phyloP scores from a whole-genome alignment of 2,797 vertebrate genomes.

The Gorsachius magnificus region DNA sequence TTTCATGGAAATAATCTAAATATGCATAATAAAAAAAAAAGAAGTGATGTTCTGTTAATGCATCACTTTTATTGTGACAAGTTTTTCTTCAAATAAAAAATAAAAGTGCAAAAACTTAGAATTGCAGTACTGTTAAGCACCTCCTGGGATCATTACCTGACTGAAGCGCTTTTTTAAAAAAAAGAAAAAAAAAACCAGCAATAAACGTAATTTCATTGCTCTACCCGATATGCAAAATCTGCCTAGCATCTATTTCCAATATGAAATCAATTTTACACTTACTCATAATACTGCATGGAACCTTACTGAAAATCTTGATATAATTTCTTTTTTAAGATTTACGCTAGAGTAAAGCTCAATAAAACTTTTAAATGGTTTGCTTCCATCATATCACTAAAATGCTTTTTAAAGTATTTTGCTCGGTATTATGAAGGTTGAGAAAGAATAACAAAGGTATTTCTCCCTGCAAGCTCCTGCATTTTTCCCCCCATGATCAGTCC shows the following conservation, averaged over 20 bases:
- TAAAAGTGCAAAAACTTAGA: conserved; percentile 66
- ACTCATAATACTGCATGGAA: conserved; percentile 16
- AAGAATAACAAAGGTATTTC: background rate
- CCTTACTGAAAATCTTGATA: conserved; percentile 52
- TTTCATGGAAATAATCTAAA: conserved; percentile 66
- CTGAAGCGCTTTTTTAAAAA: background rate
- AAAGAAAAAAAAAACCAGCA: background rate
- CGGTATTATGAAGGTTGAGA: background rate
- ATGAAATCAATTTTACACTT: conserved; percentile 61
- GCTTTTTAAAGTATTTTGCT: background rate
- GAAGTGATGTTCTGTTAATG: conserved; percentile 68
- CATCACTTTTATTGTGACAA: conserved; percentile 68
- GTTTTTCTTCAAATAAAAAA: conserved; percentile 71
- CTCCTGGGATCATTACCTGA: conserved; percentile 69
- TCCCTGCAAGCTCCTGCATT: background rate
- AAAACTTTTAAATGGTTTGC: conserved; percentile 43
- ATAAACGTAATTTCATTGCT: conserved; percentile 66
- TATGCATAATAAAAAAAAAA: conserved; percentile 45
- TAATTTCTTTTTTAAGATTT: conserved; percentile 63
- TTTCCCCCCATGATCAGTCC: background rate
- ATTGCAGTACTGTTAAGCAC: conserved; percentile 61
- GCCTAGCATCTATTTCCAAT: conserved; percentile 52
- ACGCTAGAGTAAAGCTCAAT: conserved; percentile 54
- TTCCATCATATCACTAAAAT: conserved; percentile 16
- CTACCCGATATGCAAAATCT: conserved; percentile 54